Evolutionary conservation across 2,113 vertebrate species (phyloP).

Genomic region (Capreolus pygargus): DNA sequence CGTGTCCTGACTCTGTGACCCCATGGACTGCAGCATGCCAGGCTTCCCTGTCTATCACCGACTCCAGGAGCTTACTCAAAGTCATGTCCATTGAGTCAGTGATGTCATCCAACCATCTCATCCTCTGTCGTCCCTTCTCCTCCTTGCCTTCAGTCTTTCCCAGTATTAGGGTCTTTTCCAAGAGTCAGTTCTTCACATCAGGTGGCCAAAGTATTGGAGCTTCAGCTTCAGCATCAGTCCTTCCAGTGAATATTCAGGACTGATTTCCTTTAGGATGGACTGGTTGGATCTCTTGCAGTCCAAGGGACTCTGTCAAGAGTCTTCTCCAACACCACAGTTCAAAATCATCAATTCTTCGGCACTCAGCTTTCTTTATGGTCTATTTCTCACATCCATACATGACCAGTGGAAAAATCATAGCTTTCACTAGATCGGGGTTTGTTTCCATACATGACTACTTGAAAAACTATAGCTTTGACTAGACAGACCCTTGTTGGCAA

Average conservation of each 20-base stretch:
- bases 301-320: neutral
- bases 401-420: no score
- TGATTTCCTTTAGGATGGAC: neutral
- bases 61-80: neutral
- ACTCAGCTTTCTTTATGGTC: neutral
- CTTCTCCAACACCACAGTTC: neutral
- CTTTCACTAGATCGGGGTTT: no score
- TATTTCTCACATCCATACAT: neutral
- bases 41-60: neutral
- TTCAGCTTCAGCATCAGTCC: neutral
- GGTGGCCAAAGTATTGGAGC: neutral
- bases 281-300: neutral
- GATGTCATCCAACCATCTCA: neutral
- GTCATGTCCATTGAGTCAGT: neutral
- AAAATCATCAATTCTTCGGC: neutral
- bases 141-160: neutral
- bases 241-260: neutral
- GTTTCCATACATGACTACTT: neutral
- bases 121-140: neutral
- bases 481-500: neutral
- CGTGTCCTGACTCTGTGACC: neutral
- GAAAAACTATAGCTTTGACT: neutral
- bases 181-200: neutral
- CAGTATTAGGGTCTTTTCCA: neutral
- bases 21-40: fast-evolving